Evolutionary conservation across 2,797 vertebrate genomes (phyloP).

Genomic region (Trachops cirrhosus): DNA sequence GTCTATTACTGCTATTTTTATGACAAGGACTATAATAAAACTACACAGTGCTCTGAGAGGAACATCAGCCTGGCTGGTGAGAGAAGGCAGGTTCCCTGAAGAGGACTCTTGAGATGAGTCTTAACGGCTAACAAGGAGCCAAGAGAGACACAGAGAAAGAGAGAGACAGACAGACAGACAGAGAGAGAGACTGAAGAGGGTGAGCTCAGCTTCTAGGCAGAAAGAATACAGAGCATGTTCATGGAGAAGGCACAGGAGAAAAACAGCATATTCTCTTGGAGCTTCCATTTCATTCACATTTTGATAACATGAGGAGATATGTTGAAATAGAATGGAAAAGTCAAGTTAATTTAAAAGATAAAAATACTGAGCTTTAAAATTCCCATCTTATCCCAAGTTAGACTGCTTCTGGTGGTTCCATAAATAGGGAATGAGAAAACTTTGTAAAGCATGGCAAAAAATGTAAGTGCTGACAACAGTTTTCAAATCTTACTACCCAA

Average conservation of each 20-base stretch:
- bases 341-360: neutral
- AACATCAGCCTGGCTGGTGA: neutral
- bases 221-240: neutral
- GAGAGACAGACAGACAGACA: neutral
- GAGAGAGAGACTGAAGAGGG: neutral
- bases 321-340: neutral
- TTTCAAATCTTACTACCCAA: neutral
- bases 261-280: neutral
- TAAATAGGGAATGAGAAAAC: neutral
- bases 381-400: neutral
- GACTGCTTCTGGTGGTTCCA: neutral
- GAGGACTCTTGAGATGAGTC: neutral
- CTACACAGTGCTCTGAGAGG: neutral
- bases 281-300: neutral
- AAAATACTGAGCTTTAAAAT: slow-evolving; percentile 16
- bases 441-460: neutral
- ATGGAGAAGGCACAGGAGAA: neutral
- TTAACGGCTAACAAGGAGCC: neutral
- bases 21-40: neutral
- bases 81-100: neutral
- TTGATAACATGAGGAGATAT: neutral
- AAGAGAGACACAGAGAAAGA: too few species aligned
- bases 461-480: neutral
- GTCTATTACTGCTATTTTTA: neutral
- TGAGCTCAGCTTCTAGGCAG: neutral